These are phyloP conservation scores for Epinephelus cyanopodus DNA, from an alignment of 2,113 vertebrate species.

Conservation along the genomic window DNA sequence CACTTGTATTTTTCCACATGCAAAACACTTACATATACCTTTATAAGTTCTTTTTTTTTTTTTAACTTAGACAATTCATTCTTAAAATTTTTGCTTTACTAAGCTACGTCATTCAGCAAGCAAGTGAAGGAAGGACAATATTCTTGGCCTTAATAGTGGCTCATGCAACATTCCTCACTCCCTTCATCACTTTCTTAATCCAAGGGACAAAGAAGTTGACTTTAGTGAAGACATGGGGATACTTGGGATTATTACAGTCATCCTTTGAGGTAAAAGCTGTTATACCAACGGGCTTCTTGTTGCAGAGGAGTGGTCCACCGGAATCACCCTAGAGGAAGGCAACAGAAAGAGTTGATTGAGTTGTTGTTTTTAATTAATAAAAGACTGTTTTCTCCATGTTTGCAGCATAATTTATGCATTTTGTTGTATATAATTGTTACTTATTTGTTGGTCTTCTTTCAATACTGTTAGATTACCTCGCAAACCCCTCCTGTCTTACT, in stretches of 20 bases:
- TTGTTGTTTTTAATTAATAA: constrained; percentile 16
- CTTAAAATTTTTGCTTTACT: background rate
- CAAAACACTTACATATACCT: background rate
- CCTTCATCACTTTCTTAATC: constrained; percentile 61
- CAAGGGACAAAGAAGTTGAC: constrained; percentile 66
- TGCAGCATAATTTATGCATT: background rate
- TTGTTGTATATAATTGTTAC: background rate
- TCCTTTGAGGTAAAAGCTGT: accelerated
- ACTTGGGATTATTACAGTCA: constrained; percentile 45
- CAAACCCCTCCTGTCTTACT: constrained; percentile 63
- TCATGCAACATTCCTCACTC: constrained; percentile 10
- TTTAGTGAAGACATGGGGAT: constrained; percentile 72
- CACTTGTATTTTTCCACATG: background rate
- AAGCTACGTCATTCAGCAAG: background rate
- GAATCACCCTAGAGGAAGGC: constrained; percentile 73
- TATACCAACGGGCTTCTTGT: constrained; percentile 47
- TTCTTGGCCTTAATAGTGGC: background rate
- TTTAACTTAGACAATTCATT: background rate
- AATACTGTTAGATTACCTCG: constrained; percentile 56
- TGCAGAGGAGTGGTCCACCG: constrained; percentile 76
- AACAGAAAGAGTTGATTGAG: background rate
- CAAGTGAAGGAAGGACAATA: background rate
- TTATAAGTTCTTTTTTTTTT: background rate
- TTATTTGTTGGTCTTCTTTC: background rate
- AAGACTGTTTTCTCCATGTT: background rate